Conservation (phyloP, 1,140 invertebrate species). For the Hydropsyche tenuis region DNA sequence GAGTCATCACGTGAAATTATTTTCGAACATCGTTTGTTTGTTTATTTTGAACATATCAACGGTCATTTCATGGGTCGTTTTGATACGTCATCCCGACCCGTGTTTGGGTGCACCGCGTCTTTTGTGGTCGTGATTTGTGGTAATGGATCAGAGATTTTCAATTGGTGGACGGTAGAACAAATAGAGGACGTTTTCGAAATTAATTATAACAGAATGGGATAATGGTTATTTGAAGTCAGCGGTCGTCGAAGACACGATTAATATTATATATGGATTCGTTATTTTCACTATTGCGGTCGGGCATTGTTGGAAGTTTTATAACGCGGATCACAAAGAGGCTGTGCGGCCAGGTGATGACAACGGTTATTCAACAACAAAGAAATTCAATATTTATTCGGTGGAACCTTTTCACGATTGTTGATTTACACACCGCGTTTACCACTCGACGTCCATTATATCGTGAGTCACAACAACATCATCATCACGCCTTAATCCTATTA, state of each 20-base stretch:
- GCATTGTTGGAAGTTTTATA: constrained; percentile 28
- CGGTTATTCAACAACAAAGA: constrained; percentile 14
- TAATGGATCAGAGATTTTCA: constrained; percentile 29
- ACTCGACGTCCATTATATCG: not conserved
- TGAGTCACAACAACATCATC: constrained; percentile 19
- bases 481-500: constrained; percentile 16
- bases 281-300: not conserved
- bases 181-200: constrained; percentile 7
- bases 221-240: not conserved
- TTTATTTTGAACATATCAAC: constrained; percentile 38
- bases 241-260: no score
- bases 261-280: no score
- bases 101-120: constrained; percentile 7
- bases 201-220: not conserved
- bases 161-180: constrained; percentile 1
- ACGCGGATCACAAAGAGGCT: not conserved
- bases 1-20: constrained; percentile 42
- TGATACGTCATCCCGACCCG: constrained; percentile 35
- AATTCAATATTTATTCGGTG: constrained; percentile 23
- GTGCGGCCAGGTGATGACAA: constrained; percentile 12
- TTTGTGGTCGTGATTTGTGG: constrained; percentile 26
- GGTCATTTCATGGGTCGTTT: constrained; percentile 35
- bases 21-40: constrained; percentile 28
- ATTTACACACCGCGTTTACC: constrained; percentile 19
- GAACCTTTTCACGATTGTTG: constrained; percentile 27